Base-by-base conservation (phyloP, 2,797 vertebrate species). In the Galagoides demidoff region DNA sequence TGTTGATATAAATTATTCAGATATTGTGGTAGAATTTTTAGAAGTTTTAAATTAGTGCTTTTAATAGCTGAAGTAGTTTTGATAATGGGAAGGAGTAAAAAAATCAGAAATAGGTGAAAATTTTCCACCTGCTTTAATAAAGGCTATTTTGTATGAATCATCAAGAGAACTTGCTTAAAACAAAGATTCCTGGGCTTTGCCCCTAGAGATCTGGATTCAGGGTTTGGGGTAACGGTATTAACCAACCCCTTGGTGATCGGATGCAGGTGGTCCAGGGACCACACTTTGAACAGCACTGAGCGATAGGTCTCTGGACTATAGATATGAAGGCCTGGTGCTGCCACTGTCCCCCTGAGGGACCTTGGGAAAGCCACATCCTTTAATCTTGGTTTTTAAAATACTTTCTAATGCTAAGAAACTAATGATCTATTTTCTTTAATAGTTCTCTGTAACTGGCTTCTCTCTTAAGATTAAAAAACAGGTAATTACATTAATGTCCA, bases 1-100 rank as follows among this genome's bases (percentile, higher is more conserved):
- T 68, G 25, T 3, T 82, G 39, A 74, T 27, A 76, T 61, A 59
- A 68, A 78, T 94, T 90, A 93, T 84, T 89, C 79, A 76, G 70
- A 95, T 91, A 84, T 73, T 31, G 86, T 59, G 23, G 77, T 25
- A 95, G 85, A 85, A 77, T 29, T 90, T 85, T 85, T 71, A 90
- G 43, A 76, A 49, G 27, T 82, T 95, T 82, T 81, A 59, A 34
- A 71, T 77, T 34, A 77, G 34, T 63, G 34, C n/a, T 73, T 90
- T 59, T 76, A 94, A 73, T 27, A 92, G 59, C 19, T 71, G 10
- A 90, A 74, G 23, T 57, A 2, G 25, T 76, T 96, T 73, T 63
- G 70, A 90, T 52, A 61, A 86, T 31, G 57, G 39, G 34, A 82
- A 63, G 7, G 31, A 93, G 16, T 71, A 95, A 93, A 81, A n/a